Base-by-base conservation (phyloP, 1,140 invertebrate species). In the Zaprionus africanus region DNA sequence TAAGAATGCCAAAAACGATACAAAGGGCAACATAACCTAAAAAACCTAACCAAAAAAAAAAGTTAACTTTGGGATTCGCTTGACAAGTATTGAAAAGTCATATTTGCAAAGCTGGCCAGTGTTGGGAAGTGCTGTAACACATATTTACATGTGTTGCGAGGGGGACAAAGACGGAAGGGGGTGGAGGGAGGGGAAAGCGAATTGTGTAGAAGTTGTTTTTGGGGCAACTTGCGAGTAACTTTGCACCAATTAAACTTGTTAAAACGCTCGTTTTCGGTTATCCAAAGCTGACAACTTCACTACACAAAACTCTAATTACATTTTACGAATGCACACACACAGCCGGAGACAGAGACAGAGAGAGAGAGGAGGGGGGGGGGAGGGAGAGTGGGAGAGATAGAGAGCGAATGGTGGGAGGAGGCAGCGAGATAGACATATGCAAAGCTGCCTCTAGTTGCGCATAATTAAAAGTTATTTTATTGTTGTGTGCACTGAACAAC, bases 401-500 rank as follows among this genome's bases (percentile, higher is more conserved):
- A 58, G 19, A 24, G 22, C 26, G 17, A 36, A 34, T 34, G 9
- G 31, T 11, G 31, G 31, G 31, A 34, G 6, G 38, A n/a, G 38
- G 38, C n/a, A 17, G 26, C 22, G 31, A 46, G 43, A 41, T 24
- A 57, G 19, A 59, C 41, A 56, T 22, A 67, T 22, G 28, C 17
- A 61, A 17, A 69, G 56, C 79, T 66, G 81, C 69, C 69, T 75
- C 77, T 75, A 54, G 79, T 90, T 90, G 81, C 63, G 76, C 73
- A 87, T 90, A 90, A 90, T 90, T 90, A 90, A 90, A 90, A 90
- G 86, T 90, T 90, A 90, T 90, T 85, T 90, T 90, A 90, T 90
- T 90, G 85, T 76, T 90, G 76, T 90, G 72, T 22, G 41, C 51
- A 60, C 34, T 62, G 51, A 65, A 76, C 61, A 53, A 63, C 75